Evolutionary conservation across 2,888 invertebrate genomes (phyloP), one percentile per base, ranked within the genome.

Genomic region (Ischnus inquisitorius): DNA sequence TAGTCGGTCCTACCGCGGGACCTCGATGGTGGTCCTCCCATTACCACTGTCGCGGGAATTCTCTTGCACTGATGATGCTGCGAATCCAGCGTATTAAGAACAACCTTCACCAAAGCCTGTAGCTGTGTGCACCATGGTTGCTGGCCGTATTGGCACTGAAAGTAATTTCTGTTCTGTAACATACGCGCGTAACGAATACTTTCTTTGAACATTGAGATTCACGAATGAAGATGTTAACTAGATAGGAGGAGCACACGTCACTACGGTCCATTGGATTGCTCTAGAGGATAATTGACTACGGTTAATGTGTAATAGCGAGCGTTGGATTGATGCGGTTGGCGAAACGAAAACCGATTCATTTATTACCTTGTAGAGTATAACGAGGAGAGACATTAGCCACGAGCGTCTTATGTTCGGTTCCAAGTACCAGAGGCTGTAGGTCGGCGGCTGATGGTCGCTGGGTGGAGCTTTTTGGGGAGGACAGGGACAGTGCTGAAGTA

Each of bases 371-470:
- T 99, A 99, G 0, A 99, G 95, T 76, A 99, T 96, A 14, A 99
- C 98, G 14, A 99, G 96, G 22, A 99, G 94, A 0, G 99, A 96
- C 95, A 98, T 97, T 16, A 99, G 95, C 99, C 99, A 99, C 87
- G 97, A 97, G 57, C 98, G 95, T 3, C 99, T 94, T 12, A 97
- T 96, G 91, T 98, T 97, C 0, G 98, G 96, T 92, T 98, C 98
- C 82, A 99, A 94, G 87, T 96, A 96, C 96, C 98, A 98, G 67
- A 99, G 94, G 14, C 98, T 98, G 93, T 98, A 98, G 2, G 96
- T 95, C 5, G 95, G 95, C 83, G 96, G 96, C 88, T 95, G 96
- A 90, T 95, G 95, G 86, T 95, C 95, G 6, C 90, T 92, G 6
- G 94, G 94, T 14, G 94, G 92, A 16, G 94, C 92, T 85, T 92